A percentile compares a stretch with the other conserved stretches of the same genome.
phyloP scores from a whole-genome alignment of 1,140 invertebrate species.

The Drosophila santomea region DNA sequence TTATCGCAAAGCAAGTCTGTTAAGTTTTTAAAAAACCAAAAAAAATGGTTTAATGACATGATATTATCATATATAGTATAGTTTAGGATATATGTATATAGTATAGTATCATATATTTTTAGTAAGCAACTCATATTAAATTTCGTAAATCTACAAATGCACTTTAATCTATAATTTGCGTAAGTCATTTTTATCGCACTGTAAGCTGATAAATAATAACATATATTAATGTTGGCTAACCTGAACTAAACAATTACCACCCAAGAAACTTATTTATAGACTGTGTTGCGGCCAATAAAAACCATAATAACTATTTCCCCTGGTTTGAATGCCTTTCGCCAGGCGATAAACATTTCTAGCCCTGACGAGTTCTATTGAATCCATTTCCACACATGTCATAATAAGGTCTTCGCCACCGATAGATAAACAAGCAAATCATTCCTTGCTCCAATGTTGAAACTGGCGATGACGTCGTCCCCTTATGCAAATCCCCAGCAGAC shows the following conservation, averaged over 20 bases:
- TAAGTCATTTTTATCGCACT: background rate
- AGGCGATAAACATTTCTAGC: slow-evolving; percentile 28
- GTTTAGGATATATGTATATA: no score
- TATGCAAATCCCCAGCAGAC: slow-evolving; percentile 62
- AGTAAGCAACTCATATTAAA: no score
- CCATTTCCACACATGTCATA: slow-evolving; percentile 47
- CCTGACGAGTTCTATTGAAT: slow-evolving; percentile 24
- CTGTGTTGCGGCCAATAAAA: slow-evolving; percentile 17
- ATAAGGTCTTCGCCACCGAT: slow-evolving; percentile 33
- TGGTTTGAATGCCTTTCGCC: slow-evolving; percentile 21
- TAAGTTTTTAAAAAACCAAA: no score
- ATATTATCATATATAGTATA: no score
- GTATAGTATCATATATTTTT: no score
- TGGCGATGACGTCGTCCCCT: slow-evolving; percentile 61
- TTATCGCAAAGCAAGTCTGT: slow-evolving; percentile 5
- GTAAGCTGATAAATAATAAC: background rate
- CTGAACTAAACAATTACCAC: slow-evolving; percentile 2
- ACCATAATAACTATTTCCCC: slow-evolving; percentile 13
- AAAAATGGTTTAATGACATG: no score
- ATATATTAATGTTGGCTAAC: background rate
- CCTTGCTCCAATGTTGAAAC: slow-evolving; percentile 47
- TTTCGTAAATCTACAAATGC: no score
- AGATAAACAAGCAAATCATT: slow-evolving; percentile 39
- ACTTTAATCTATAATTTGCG: background rate
- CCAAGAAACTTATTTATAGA: slow-evolving; percentile 22